phyloP scores from a whole-genome alignment of 2,113 vertebrate species.

The Motacilla tschutschensis region DNA sequence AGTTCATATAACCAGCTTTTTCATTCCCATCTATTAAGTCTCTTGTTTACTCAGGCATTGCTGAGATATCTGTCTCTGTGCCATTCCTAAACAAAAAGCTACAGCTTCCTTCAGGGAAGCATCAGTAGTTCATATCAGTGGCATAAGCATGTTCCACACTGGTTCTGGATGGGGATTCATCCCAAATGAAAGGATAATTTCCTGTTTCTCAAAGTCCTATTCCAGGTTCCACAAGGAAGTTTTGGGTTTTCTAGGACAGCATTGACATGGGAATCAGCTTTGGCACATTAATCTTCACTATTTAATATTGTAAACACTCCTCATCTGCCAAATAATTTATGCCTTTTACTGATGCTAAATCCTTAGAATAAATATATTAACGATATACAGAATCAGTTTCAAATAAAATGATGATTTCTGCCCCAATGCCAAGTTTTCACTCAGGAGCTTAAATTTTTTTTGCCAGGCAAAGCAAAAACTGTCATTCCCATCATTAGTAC shows the following conservation, averaged over 20 bases:
- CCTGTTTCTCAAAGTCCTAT: neutral
- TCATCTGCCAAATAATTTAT: neutral
- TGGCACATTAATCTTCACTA: neutral
- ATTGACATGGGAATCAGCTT: neutral
- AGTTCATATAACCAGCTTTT: neutral
- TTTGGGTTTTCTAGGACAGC: neutral
- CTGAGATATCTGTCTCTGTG: neutral
- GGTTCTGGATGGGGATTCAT: neutral
- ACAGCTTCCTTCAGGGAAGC: neutral
- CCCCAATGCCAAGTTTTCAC: neutral
- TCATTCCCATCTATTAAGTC: neutral
- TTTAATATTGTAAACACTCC: neutral
- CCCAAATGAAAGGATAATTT: neutral
- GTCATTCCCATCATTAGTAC: neutral
- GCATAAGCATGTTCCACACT: neutral
- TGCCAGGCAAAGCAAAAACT: neutral
- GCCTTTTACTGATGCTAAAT: neutral
- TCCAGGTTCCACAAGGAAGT: neutral
- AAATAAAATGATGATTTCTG: neutral
- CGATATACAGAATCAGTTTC: neutral
- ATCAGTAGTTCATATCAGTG: neutral
- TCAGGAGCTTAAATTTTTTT: neutral
- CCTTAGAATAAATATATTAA: constrained; percentile 28
- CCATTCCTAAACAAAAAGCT: neutral
- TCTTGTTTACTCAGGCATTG: neutral